Conservation (phyloP, 2,888 invertebrate species). For the Erannis defoliaria region DNA sequence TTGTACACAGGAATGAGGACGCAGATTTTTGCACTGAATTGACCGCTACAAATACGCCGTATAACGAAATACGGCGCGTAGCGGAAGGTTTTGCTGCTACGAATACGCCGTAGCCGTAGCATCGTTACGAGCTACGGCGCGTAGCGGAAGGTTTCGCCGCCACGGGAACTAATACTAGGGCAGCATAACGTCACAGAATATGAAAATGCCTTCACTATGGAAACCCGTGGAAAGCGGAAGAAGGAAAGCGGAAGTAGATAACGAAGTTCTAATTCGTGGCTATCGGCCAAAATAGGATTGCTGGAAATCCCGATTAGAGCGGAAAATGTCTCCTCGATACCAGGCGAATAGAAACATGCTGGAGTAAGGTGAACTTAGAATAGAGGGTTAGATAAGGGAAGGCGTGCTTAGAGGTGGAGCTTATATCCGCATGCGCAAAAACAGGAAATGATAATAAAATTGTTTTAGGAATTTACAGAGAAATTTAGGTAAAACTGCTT, state of each 20-base stretch:
- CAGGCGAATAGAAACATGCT: slow-evolving; percentile 62
- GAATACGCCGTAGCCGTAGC: slow-evolving; percentile 1
- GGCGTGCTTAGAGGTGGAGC: slow-evolving; percentile 63
- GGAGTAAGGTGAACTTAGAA: slow-evolving; percentile 40
- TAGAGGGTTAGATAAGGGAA: slow-evolving; percentile 62
- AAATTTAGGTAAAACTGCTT: too few species aligned
- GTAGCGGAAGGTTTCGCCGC: slow-evolving; percentile 55
- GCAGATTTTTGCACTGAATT: not conserved
- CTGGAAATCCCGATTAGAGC: slow-evolving; percentile 86
- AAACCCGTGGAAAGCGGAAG: slow-evolving; percentile 49
- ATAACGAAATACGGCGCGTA: not conserved
- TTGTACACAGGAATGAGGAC: too few species aligned
- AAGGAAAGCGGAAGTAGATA: slow-evolving; percentile 52
- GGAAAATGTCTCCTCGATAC: slow-evolving; percentile 84
- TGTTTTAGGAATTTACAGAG: too few species aligned
- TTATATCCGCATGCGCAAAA: slow-evolving; percentile 51
- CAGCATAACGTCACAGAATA: slow-evolving; percentile 52
- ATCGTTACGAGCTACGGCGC: slow-evolving; percentile 18
- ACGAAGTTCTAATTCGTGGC: slow-evolving; percentile 73
- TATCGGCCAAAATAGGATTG: slow-evolving; percentile 70
- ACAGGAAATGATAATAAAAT: too few species aligned
- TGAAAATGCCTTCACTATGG: slow-evolving; percentile 42
- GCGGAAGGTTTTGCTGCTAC: not conserved
- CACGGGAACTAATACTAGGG: slow-evolving; percentile 66
- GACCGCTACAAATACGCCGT: too few species aligned